Conservation (phyloP, 2,888 invertebrate species). For the Troilus luridus region DNA sequence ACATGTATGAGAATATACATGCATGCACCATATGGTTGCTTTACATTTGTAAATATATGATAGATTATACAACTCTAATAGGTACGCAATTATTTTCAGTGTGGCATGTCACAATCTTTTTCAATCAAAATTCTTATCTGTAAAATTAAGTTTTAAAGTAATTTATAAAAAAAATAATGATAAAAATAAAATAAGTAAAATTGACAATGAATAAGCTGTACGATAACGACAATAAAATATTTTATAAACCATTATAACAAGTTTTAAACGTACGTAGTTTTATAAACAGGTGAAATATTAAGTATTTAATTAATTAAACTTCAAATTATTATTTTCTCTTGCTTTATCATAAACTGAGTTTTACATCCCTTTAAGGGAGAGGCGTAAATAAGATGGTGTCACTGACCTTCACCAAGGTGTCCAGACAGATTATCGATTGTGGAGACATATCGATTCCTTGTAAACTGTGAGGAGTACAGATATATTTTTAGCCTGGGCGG, state of each 20-base stretch:
- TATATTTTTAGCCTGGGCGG: neutral
- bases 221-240: too few species aligned
- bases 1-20: too few species aligned
- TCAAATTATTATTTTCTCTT: neutral
- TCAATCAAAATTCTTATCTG: too few species aligned
- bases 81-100: too few species aligned
- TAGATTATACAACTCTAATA: too few species aligned
- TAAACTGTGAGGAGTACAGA: neutral
- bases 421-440: constrained; percentile 1
- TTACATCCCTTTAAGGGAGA: neutral
- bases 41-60: too few species aligned
- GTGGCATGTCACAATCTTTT: too few species aligned
- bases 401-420: neutral
- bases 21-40: too few species aligned
- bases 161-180: too few species aligned
- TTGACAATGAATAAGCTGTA: too few species aligned
- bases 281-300: neutral
- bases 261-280: neutral
- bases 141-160: too few species aligned
- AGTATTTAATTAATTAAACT: neutral
- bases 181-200: too few species aligned
- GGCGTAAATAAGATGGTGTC: neutral
- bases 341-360: neutral
- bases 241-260: neutral
- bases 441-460: constrained; percentile 12